These are phyloP conservation scores for Sebastes ruberrimus DNA, from an alignment of 2,797 vertebrate genomes.

Conservation along the genomic window DNA sequence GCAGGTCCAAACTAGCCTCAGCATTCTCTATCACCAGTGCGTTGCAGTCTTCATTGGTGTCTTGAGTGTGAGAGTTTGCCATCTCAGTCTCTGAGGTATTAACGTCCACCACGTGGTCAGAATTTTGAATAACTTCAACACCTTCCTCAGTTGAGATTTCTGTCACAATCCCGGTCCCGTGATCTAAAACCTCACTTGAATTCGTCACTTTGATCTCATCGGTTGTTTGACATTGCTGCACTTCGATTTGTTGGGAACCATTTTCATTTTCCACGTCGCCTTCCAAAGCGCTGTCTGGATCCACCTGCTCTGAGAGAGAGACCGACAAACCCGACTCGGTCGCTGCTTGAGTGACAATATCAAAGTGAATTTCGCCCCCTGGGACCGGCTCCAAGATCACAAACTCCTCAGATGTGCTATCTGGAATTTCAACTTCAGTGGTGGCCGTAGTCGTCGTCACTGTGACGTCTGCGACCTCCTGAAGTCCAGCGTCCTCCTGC, in stretches of 20 bases:
- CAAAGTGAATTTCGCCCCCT: conserved; percentile 53
- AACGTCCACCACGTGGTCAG: conserved; percentile 43
- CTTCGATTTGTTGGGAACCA: conserved; percentile 26
- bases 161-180: neutral
- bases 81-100: conserved; percentile 47
- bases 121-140: conserved; percentile 55
- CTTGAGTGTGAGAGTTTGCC: conserved; percentile 26
- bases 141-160: conserved; percentile 32
- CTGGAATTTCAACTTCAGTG: conserved; percentile 27
- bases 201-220: conserved; percentile 30
- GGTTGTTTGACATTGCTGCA: conserved; percentile 4
- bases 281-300: neutral
- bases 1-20: conserved; percentile 47
- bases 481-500: conserved; percentile 22
- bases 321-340: conserved; percentile 67
- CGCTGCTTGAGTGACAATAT: conserved; percentile 75
- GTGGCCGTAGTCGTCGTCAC: conserved; percentile 18
- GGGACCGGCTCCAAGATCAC: conserved; percentile 69
- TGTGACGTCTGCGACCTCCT: conserved; percentile 9
- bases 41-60: conserved; percentile 22
- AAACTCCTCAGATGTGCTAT: conserved; percentile 58
- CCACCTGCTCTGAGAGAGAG: conserved; percentile 36
- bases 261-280: conserved; percentile 29
- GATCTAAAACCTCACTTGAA: conserved; percentile 17
- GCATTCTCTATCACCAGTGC: neutral